These are phyloP conservation scores for Philopedon plagiatum DNA, from an alignment of 2,888 invertebrate species.

Conservation along the genomic window DNA sequence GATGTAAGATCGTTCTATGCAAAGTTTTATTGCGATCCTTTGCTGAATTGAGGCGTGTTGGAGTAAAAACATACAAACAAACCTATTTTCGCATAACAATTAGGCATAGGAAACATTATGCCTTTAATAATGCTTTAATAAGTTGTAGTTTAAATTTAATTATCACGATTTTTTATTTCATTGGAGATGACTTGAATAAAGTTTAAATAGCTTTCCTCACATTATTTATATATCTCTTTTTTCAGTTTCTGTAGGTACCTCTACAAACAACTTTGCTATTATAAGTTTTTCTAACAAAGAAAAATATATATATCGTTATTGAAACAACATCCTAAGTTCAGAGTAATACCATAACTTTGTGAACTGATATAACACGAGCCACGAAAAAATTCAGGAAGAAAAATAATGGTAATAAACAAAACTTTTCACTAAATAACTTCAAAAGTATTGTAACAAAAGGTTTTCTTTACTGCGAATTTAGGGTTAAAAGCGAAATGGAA, in stretches of 20 bases:
- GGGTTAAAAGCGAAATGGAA: constrained; percentile 11
- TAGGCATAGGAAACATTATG: no score
- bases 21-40: no score
- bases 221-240: background rate
- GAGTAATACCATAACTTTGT: background rate
- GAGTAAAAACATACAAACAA: no score
- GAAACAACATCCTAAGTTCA: background rate
- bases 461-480: constrained; percentile 7
- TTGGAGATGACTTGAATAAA: no score
- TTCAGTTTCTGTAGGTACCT: background rate
- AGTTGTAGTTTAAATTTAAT: no score
- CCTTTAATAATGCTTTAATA: no score
- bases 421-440: constrained; percentile 18
- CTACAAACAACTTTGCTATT: background rate
- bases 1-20: no score
- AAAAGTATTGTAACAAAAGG: constrained; percentile 15
- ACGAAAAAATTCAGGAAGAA: constrained; percentile 4
- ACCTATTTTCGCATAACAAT: no score
- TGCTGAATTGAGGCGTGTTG: no score
- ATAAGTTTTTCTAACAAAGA: background rate
- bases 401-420: constrained; percentile 18
- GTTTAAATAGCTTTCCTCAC: no score
- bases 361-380: background rate
- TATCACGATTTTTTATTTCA: no score
- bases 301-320: background rate